These are phyloP conservation scores for Sycophaga agraensis DNA, from an alignment of 1,140 invertebrate species.

Conservation along the genomic window DNA sequence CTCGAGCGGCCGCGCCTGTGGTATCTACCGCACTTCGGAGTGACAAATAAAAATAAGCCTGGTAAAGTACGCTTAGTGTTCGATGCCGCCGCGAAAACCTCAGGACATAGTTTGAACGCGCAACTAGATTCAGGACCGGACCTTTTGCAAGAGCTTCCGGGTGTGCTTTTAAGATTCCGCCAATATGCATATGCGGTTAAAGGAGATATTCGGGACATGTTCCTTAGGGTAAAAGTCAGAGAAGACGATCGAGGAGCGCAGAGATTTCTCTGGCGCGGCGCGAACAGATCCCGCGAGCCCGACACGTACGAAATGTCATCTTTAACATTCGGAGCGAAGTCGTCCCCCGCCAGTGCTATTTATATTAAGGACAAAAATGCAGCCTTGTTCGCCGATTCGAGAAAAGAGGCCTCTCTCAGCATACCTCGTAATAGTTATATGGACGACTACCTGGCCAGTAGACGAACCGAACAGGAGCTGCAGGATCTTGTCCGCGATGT, in stretches of 20 bases:
- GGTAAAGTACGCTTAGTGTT: too few relatives aligned
- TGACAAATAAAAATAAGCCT: neutral
- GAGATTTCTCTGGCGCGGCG: conserved; percentile 38
- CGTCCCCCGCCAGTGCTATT: conserved; percentile 30
- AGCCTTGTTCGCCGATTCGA: conserved; percentile 21
- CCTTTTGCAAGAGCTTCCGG: too few relatives aligned
- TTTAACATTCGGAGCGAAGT: conserved; percentile 41
- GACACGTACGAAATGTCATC: conserved; percentile 38
- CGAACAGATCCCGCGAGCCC: conserved; percentile 20
- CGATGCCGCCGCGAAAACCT: too few relatives aligned
- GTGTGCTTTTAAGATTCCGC: too few relatives aligned
- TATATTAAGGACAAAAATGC: conserved; percentile 45
- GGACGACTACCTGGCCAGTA: conserved; percentile 43
- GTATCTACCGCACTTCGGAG: neutral
- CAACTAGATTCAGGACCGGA: too few relatives aligned
- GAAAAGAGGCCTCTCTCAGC: conserved; percentile 35
- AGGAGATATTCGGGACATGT: conserved; percentile 48
- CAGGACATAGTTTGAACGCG: conserved; percentile 26
- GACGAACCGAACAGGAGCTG: conserved; percentile 26
- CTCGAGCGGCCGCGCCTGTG: neutral
- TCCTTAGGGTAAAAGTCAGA: conserved; percentile 39
- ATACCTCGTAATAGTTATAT: conserved; percentile 40
- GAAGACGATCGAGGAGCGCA: conserved; percentile 33
- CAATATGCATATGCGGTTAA: too few relatives aligned
- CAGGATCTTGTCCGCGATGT: conserved; percentile 33